Percentiles rank a stretch among this genome's conserved stretches.
phyloP scores from a whole-genome alignment of 1,140 invertebrate species.

The Idris sp. region DNA sequence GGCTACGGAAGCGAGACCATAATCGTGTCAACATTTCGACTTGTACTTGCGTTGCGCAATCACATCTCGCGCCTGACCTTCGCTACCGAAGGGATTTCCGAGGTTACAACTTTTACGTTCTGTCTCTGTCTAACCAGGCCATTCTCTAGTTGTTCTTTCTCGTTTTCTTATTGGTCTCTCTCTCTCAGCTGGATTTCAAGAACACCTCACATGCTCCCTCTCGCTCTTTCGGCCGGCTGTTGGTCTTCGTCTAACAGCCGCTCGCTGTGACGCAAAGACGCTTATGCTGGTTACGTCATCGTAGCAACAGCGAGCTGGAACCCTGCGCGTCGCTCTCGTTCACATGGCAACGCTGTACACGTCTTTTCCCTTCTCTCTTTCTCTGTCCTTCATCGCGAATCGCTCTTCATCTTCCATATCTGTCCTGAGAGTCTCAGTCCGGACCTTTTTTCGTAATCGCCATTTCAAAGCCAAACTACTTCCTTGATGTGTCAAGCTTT shows the following conservation, averaged over 20 bases:
- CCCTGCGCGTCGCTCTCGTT: slow-evolving; percentile 58
- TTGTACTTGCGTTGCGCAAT: slow-evolving; percentile 51
- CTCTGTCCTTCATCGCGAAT: not conserved
- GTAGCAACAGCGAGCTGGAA: slow-evolving; percentile 51
- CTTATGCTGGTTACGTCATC: slow-evolving; percentile 57
- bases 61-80: slow-evolving; percentile 53
- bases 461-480: slow-evolving; percentile 41
- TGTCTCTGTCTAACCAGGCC: slow-evolving; percentile 40
- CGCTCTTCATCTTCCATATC: not conserved
- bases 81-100: slow-evolving; percentile 57
- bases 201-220: slow-evolving; percentile 15
- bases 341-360: slow-evolving; percentile 52
- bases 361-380: not conserved
- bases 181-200: slow-evolving; percentile 30
- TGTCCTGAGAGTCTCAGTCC: slow-evolving; percentile 18
- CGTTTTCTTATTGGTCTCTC: slow-evolving; percentile 29
- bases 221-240: too few species aligned
- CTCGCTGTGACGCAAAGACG: slow-evolving; percentile 54
- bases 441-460: slow-evolving; percentile 20
- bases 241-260: slow-evolving; percentile 25
- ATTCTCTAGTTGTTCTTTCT: too few species aligned
- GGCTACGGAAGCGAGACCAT: slow-evolving; percentile 44
- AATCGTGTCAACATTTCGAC: slow-evolving; percentile 54
- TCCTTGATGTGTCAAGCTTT: slow-evolving; percentile 50
- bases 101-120: slow-evolving; percentile 58